These are phyloP conservation scores for Saxidomus purpurata DNA, from an alignment of 1,140 invertebrate species.

Conservation along the genomic window DNA sequence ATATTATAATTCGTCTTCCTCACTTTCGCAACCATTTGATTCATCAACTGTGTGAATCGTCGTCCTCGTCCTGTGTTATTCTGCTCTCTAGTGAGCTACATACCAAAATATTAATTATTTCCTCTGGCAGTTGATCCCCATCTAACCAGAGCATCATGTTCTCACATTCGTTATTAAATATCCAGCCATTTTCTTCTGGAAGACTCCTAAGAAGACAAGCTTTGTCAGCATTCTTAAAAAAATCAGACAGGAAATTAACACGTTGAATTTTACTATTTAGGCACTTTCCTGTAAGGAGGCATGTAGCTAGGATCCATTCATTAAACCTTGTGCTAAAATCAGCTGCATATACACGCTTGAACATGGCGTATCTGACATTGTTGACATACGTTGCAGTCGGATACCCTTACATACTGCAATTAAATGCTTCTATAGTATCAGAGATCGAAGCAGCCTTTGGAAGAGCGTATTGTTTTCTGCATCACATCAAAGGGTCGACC, in stretches of 20 bases:
- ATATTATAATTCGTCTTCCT: too few species aligned
- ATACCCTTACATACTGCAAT: background rate
- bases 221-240: conserved; percentile 3
- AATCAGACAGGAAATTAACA: background rate
- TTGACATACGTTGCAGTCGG: background rate
- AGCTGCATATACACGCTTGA: background rate
- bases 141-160: conserved; percentile 12
- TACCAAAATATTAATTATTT: background rate
- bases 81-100: too few species aligned
- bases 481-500: background rate
- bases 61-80: too few species aligned
- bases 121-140: conserved; percentile 1
- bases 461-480: background rate
- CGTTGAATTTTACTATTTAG: background rate
- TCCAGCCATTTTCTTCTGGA: conserved; percentile 4
- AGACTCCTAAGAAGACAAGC: background rate
- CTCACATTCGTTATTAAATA: background rate
- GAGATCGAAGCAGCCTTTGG: background rate
- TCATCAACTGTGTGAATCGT: too few species aligned
- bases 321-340: background rate
- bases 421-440: background rate
- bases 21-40: too few species aligned
- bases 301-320: background rate
- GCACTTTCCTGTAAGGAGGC: background rate
- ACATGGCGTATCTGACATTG: background rate